Conservation (phyloP, 2,888 invertebrate genomes). For the Vandiemenella viatica region DNA sequence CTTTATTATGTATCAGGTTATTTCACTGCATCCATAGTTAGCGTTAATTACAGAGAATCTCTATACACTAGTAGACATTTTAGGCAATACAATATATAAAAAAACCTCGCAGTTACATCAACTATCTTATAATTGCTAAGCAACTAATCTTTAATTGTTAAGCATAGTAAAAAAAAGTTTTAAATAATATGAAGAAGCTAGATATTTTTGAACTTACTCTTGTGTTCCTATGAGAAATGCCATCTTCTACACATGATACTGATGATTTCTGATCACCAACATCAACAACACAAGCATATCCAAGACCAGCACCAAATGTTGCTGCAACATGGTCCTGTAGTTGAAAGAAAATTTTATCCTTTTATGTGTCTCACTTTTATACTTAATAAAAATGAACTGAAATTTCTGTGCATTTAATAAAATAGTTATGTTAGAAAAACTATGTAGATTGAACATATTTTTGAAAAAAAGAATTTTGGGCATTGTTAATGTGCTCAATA, state of each 20-base stretch:
- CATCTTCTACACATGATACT: slow-evolving; percentile 92
- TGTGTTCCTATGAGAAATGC: slow-evolving; percentile 79
- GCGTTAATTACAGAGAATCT: no score
- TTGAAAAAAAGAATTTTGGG: background rate
- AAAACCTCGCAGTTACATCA: no score
- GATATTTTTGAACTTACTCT: slow-evolving; percentile 34
- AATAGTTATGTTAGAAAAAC: background rate
- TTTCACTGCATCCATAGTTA: no score
- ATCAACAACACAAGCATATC: slow-evolving; percentile 86
- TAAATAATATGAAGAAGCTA: background rate
- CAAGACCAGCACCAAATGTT: slow-evolving; percentile 68
- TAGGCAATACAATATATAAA: no score
- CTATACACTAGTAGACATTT: no score
- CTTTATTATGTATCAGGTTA: no score
- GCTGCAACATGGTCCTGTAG: slow-evolving; percentile 66
- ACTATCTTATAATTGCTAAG: no score
- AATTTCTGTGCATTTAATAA: background rate
- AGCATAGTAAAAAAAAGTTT: background rate
- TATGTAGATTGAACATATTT: background rate
- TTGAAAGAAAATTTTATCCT: background rate
- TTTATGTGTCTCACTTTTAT: background rate
- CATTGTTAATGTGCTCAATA: no score
- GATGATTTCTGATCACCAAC: slow-evolving; percentile 92
- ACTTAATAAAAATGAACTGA: background rate
- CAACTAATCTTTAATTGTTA: no score